These are phyloP conservation scores for Blastomussa wellsi DNA, from an alignment of 92 coral and sea anemone genomes.

Conservation along the genomic window DNA sequence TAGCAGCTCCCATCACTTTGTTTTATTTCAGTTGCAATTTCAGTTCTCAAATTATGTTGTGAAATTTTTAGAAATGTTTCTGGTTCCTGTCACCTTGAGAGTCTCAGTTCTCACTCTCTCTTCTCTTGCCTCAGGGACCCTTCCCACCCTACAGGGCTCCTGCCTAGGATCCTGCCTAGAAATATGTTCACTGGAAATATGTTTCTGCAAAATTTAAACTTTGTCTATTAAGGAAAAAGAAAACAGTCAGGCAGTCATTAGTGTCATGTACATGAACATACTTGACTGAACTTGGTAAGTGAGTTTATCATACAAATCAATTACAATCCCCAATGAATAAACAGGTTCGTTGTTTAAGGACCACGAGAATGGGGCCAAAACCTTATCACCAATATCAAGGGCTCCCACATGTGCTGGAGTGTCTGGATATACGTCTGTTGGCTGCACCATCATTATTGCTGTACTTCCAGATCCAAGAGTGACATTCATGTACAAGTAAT, in stretches of 20 bases:
- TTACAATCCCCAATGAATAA: not conserved
- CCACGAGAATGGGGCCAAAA: not conserved
- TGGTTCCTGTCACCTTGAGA: too few relatives aligned
- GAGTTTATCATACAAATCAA: not conserved
- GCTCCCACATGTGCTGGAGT: not conserved
- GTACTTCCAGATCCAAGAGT: not conserved
- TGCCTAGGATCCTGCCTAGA: too few relatives aligned
- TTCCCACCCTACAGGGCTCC: too few relatives aligned
- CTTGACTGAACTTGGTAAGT: not conserved
- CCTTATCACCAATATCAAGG: not conserved
- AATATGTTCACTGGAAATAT: too few relatives aligned
- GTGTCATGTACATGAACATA: not conserved
- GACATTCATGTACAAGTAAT: not conserved
- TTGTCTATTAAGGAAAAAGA: not conserved
- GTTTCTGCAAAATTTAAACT: not conserved
- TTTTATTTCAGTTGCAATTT: too few relatives aligned
- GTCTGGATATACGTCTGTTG: not conserved
- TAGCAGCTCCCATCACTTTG: too few relatives aligned
- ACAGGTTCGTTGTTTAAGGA: not conserved
- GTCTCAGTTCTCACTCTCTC: too few relatives aligned
- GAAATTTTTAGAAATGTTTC: too few relatives aligned
- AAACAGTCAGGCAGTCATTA: not conserved
- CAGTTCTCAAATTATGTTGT: too few relatives aligned
- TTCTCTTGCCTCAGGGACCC: too few relatives aligned
- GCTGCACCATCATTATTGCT: not conserved